Conservation (phyloP, 2,113 vertebrate species). For the Corythornis madagascariensis region DNA sequence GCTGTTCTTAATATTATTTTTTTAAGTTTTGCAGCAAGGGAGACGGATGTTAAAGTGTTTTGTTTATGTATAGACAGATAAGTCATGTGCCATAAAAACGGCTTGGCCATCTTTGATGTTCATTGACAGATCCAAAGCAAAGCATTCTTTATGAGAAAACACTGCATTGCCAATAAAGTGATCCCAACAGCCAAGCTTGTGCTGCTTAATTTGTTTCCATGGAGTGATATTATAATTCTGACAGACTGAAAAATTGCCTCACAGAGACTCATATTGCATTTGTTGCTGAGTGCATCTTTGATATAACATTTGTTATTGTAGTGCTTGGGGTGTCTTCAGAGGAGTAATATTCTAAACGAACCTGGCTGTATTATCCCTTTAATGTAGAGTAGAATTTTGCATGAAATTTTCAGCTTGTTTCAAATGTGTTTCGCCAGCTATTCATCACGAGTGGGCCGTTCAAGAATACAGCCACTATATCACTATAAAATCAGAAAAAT, state of each 20-base stretch:
- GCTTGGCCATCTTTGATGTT: not conserved
- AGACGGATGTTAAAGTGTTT: not conserved
- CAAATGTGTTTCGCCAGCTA: not conserved
- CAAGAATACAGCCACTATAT: not conserved
- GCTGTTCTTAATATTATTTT: not conserved
- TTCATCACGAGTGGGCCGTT: not conserved
- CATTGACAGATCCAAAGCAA: constrained; percentile 12
- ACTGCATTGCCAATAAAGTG: constrained; percentile 43
- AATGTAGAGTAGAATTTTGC: not conserved
- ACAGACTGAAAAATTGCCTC: constrained; percentile 63
- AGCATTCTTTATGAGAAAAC: constrained; percentile 22
- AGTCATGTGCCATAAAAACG: not conserved
- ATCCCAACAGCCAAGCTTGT: constrained; percentile 26
- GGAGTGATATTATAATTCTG: constrained; percentile 58
- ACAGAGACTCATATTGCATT: constrained; percentile 45
- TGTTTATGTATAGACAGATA: constrained; percentile 13
- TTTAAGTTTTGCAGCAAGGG: not conserved
- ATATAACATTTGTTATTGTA: constrained; percentile 49
- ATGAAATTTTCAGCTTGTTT: constrained; percentile 32
- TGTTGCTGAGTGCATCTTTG: constrained; percentile 38
- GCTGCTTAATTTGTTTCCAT: constrained; percentile 71
- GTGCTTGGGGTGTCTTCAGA: constrained; percentile 49
- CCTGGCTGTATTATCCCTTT: constrained; percentile 37
- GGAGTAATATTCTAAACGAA: constrained; percentile 64
- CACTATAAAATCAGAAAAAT: constrained; percentile 16